Conservation (phyloP, 2,888 invertebrate genomes). For the Ophioninae sp. region DNA sequence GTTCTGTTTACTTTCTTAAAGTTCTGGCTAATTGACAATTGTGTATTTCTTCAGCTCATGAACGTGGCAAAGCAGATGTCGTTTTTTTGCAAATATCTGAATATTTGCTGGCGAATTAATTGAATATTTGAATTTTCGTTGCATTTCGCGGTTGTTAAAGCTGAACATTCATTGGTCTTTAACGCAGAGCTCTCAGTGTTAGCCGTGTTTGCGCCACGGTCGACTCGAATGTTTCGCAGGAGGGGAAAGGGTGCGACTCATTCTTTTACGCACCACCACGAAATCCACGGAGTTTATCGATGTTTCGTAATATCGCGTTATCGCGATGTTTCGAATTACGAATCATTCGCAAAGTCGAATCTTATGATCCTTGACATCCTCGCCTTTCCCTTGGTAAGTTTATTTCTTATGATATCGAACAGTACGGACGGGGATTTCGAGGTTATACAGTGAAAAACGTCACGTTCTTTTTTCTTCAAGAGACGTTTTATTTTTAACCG, state of each 20-base stretch:
- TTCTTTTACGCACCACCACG: background rate
- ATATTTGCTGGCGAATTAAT: no score
- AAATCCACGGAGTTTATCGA: background rate
- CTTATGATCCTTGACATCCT: background rate
- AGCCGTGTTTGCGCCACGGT: background rate
- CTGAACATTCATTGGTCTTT: background rate
- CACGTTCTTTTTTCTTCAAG: no score
- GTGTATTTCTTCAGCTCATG: no score
- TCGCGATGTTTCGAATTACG: background rate
- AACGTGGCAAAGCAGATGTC: no score
- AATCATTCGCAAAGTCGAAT: background rate
- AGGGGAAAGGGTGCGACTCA: background rate
- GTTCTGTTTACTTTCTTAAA: no score
- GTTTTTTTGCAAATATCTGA: no score
- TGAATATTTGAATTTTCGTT: background rate
- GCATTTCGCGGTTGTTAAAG: background rate
- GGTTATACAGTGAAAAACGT: no score
- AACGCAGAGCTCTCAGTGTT: no score
- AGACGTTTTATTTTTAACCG: no score
- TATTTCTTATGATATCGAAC: no score
- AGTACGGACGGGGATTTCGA: no score
- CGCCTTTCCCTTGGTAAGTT: background rate
- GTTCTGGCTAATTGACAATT: no score
- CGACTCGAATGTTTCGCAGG: background rate
- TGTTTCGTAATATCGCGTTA: background rate